Evolutionary conservation across 2,113 vertebrate species (phyloP), one percentile per base, ranked within the genome.

Genomic region (Phrynosoma platyrhinos): DNA sequence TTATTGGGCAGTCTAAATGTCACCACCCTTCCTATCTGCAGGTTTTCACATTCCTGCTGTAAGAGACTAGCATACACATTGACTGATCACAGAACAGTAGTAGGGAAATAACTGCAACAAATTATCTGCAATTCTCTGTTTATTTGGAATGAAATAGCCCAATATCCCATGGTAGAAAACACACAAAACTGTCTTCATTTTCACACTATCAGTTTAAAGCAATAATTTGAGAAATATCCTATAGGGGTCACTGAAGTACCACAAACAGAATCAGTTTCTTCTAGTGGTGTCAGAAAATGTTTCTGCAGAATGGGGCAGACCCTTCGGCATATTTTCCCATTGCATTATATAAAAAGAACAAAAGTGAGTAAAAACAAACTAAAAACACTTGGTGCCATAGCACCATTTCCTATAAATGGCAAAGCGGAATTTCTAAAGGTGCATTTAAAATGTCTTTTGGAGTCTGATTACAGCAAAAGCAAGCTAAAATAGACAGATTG

Each of bases 171-270:
- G 9, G 83, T 0, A 0, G 5, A 47, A 47, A 47, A 5, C 47
- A 47, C 47, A 47, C 47, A 47, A 75, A 58, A 88, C 27, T 85
- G 7, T 18, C 55, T 92, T 85, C 83, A 14, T 0, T 30, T 85
- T 14, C 85, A 7, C 4, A 23, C 20, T 32, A 53, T 25, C 14
- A 6, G 64, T 14, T 88, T 83, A 3, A 84, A 91, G 36, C 1
- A 75, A 87, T 92, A 76, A 90, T 95, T 92, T 89, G 69, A 52
- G 87, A 87, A 91, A 55, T 32, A 55, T 91, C 96, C 97, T 93
- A 97, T 95, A 97, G 97, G 94, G 97, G 97, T 97, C 97, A 96
- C 95, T 96, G 90, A 91, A 93, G 96, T 92, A 97, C 94, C 83
- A 85, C 92, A 93, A 94, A 97, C 92, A 8, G 83, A 91, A 88